Percentiles rank a stretch among this genome's conserved stretches.
Evolutionary conservation across 1,140 invertebrate genomes (phyloP).

Genomic region (Eumaeus atala): DNA sequence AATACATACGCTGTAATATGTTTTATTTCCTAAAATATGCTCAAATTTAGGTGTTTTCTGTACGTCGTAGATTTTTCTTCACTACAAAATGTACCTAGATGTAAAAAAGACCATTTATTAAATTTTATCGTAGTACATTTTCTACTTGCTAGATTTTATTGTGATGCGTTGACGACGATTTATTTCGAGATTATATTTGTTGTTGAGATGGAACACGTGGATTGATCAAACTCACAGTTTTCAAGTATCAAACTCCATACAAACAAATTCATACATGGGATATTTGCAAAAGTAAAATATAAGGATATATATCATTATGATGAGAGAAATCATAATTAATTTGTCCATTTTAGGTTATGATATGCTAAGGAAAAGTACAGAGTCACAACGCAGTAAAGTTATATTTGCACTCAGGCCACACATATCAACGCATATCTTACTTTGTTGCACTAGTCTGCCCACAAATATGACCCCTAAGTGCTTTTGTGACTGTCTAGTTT

Average conservation of each 20-base stretch:
- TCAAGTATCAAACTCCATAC: too few species aligned
- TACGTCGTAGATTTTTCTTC: slow-evolving; percentile 33
- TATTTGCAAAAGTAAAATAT: background rate
- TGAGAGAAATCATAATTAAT: background rate
- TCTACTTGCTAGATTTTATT: slow-evolving; percentile 21
- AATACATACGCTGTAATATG: slow-evolving; percentile 56
- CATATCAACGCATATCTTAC: too few species aligned
- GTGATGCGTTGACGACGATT: slow-evolving; percentile 9
- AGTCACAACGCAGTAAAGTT: too few species aligned
- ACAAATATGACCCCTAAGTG: too few species aligned
- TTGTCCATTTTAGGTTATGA: background rate
- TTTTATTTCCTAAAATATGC: slow-evolving; percentile 62
- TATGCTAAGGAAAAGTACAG: too few species aligned
- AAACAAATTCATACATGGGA: too few species aligned
- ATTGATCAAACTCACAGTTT: slow-evolving; percentile 7
- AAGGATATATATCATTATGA: too few species aligned
- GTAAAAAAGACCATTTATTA: slow-evolving; percentile 12
- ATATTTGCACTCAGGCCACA: too few species aligned
- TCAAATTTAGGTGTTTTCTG: slow-evolving; percentile 54
- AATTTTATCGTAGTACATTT: background rate
- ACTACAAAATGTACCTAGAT: slow-evolving; percentile 31
- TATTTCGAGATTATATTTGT: slow-evolving; percentile 21
- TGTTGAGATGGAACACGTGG: slow-evolving; percentile 18
- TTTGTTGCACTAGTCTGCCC: too few species aligned
- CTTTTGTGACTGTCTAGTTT: too few species aligned